Base-by-base conservation (phyloP, 2,888 invertebrate genomes). In the Brachypterus glaber region DNA sequence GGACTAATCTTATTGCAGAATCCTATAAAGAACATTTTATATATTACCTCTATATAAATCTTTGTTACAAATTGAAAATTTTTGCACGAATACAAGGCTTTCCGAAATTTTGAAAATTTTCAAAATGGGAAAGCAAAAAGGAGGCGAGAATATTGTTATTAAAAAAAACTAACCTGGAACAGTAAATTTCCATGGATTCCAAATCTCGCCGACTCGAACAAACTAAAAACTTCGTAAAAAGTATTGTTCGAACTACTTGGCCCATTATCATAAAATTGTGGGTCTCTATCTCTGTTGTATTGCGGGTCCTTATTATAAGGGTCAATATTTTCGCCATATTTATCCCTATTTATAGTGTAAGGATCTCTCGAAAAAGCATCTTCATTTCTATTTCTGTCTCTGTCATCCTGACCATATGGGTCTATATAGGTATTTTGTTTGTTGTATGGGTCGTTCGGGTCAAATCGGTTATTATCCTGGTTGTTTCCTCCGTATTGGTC, bases 131-230 rank as follows among this genome's bases (percentile, higher is more conserved):
- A n/a, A n/a, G n/a, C n/a, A n/a, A n/a, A n/a, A n/a, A n/a, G n/a
- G n/a, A n/a, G n/a, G n/a, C n/a, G n/a, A n/a, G n/a, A 25, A 24
- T 7, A 21, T 1, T 11, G 11, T 15, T 17, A 7, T 24, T 3
- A 31, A 29, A 11, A 30, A 9, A 38, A 12, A 48, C 54, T 60
- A 68, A 87, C 89, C 68, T 87, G 85, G 45, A 91, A 73, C 14
- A 91, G 60, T 32, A 90, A 67, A 68, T 90, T 89, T 3, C 78
- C 77, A 33, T 77, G 78, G 9, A 68, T 67, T 5, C 78, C 79
- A 55, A 84, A 81, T 52, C 69, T 66, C 15, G 71, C 73, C 0
- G 88, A 89, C 47, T 79, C 76, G 55, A 89, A 89, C 32, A 90
- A 60, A 40, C 76, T 70, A 57, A 87, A 89, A 0, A 73, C 65